These are phyloP conservation scores for Apotomis turbidana DNA, from an alignment of 2,888 invertebrate genomes.

Conservation along the genomic window DNA sequence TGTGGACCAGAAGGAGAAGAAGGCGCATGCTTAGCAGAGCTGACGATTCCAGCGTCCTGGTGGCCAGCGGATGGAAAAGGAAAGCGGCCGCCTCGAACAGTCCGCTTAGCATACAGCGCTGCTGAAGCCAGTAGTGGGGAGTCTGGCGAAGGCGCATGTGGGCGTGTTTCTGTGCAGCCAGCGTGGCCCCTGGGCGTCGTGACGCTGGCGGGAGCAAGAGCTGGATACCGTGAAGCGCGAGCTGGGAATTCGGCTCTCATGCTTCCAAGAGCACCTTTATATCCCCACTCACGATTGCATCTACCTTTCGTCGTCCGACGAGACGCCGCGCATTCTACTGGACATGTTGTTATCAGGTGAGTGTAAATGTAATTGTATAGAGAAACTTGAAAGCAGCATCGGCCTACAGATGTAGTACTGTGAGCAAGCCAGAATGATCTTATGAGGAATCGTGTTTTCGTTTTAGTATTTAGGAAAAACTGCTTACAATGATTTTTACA, in stretches of 20 bases:
- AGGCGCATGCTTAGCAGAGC: slow-evolving; percentile 95
- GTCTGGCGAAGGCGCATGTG: slow-evolving; percentile 88
- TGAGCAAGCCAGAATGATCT: too few relatives aligned
- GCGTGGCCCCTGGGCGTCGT: slow-evolving; percentile 86
- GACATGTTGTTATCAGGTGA: slow-evolving; percentile 94
- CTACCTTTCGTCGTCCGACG: slow-evolving; percentile 94
- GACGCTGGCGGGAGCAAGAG: slow-evolving; percentile 89
- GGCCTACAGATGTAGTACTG: background rate
- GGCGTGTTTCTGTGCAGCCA: slow-evolving; percentile 87
- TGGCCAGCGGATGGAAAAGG: slow-evolving; percentile 89
- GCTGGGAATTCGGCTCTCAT: slow-evolving; percentile 93
- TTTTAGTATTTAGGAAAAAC: too few relatives aligned
- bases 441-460: too few relatives aligned
- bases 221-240: slow-evolving; percentile 92
- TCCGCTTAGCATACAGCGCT: slow-evolving; percentile 94
- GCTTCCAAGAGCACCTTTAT: slow-evolving; percentile 94
- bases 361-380: slow-evolving; percentile 49
- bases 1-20: slow-evolving; percentile 97
- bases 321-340: slow-evolving; percentile 86
- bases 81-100: slow-evolving; percentile 88
- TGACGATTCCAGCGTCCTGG: slow-evolving; percentile 95
- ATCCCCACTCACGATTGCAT: slow-evolving; percentile 94
- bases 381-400: background rate
- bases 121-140: slow-evolving; percentile 90
- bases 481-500: too few relatives aligned